These are phyloP conservation scores for Manacus vitellinus DNA, from an alignment of 2,113 vertebrate species.

Conservation along the genomic window DNA sequence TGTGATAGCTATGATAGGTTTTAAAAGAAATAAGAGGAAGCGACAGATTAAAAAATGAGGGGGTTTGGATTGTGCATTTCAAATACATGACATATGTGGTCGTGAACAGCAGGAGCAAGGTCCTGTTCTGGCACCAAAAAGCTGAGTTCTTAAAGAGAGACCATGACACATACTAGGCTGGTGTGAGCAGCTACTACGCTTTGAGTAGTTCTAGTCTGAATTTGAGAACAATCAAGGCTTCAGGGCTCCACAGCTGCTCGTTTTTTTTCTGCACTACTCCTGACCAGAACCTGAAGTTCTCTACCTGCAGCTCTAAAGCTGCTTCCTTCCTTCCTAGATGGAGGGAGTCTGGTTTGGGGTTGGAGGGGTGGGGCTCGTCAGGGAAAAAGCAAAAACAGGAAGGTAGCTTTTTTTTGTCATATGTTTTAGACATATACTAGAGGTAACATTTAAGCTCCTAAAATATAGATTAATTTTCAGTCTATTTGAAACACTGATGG, in stretches of 20 bases:
- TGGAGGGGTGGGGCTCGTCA: accelerated
- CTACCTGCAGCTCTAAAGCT: background rate
- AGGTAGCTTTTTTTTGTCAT: background rate
- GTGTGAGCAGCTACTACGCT: background rate
- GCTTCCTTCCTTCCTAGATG: background rate
- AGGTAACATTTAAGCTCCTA: background rate
- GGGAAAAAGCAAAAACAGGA: background rate
- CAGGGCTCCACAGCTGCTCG: background rate
- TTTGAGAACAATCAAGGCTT: background rate
- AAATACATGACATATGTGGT: background rate
- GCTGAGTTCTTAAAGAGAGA: background rate
- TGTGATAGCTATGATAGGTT: background rate
- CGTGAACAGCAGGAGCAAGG: background rate
- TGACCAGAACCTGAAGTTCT: background rate
- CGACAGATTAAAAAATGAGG: background rate
- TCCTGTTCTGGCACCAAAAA: background rate
- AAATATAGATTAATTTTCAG: background rate
- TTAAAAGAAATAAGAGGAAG: background rate
- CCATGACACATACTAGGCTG: background rate
- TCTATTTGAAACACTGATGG: background rate
- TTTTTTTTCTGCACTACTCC: background rate
- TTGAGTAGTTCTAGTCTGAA: background rate
- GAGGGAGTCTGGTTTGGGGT: background rate
- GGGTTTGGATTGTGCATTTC: background rate
- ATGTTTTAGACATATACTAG: background rate